phyloP scores from a whole-genome alignment of 2,888 invertebrate species.

The Scaptomyza cyrtandrae region DNA sequence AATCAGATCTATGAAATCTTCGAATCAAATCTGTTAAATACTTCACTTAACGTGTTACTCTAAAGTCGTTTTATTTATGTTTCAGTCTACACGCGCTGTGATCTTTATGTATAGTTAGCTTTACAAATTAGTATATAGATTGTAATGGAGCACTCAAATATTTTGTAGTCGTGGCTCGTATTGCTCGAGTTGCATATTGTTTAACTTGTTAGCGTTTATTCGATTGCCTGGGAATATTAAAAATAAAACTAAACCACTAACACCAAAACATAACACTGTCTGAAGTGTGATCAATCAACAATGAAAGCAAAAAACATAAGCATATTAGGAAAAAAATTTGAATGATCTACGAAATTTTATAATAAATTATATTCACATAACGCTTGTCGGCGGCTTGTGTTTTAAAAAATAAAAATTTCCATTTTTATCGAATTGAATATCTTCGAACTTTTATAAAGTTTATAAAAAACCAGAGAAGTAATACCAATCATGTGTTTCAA shows the following conservation, averaged over 20 bases:
- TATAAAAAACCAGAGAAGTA: background rate
- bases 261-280: background rate
- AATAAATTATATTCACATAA: background rate
- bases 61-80: background rate
- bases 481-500: background rate
- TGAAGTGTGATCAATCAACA: background rate
- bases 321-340: background rate
- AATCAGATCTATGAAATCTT: no score
- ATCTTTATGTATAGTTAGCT: constrained; percentile 25
- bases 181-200: constrained; percentile 28
- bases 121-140: constrained; percentile 41
- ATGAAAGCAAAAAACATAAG: background rate
- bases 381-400: background rate
- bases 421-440: background rate
- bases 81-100: constrained; percentile 30
- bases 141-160: constrained; percentile 49
- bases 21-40: no score
- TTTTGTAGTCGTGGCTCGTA: constrained; percentile 35
- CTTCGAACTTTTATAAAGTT: background rate
- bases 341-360: background rate
- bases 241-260: background rate
- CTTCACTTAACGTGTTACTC: constrained; percentile 6
- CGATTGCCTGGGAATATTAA: constrained; percentile 1
- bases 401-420: background rate
- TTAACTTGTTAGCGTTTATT: constrained; percentile 14